phyloP scores from a whole-genome alignment of 1,140 invertebrate genomes.

The Carcinoscorpius rotundicauda region DNA sequence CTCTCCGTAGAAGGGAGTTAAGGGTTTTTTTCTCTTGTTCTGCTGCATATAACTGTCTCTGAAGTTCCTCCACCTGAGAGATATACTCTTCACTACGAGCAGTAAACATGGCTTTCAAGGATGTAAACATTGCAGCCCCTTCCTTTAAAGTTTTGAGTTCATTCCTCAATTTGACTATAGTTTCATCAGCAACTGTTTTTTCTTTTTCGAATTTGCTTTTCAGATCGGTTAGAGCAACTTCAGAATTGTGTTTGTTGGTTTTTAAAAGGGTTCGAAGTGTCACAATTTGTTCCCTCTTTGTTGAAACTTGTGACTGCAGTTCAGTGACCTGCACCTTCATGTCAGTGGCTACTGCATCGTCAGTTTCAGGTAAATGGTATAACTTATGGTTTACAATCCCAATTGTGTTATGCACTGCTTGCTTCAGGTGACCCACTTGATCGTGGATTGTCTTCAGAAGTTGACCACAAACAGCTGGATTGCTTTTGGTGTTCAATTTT shows the following conservation, averaged over 20 bases:
- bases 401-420: conserved; percentile 77
- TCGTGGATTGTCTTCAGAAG: conserved; percentile 75
- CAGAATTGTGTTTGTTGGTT: conserved; percentile 97
- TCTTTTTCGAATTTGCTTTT: conserved; percentile 99
- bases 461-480: conserved; percentile 35
- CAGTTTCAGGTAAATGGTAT: conserved; percentile 12
- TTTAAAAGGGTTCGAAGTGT: conserved; percentile 94
- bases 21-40: conserved; percentile 99
- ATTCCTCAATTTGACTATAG: conserved; percentile 90
- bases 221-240: conserved; percentile 91
- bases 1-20: conserved; percentile 87
- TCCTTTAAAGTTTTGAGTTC: conserved; percentile 90
- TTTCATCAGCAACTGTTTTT: conserved; percentile 93
- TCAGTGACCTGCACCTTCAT: conserved; percentile 47
- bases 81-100: conserved; percentile 97
- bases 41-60: conserved; percentile 67
- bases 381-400: conserved; percentile 37
- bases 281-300: conserved; percentile 95
- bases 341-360: conserved; percentile 39
- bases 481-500: conserved; percentile 19
- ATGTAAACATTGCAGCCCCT: conserved; percentile 98
- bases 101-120: conserved; percentile 96
- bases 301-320: conserved; percentile 68
- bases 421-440: conserved; percentile 78
- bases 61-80: conserved; percentile 91